Evolutionary conservation across 2,888 invertebrate species (phyloP).

Genomic region (Lasius fuliginosus): DNA sequence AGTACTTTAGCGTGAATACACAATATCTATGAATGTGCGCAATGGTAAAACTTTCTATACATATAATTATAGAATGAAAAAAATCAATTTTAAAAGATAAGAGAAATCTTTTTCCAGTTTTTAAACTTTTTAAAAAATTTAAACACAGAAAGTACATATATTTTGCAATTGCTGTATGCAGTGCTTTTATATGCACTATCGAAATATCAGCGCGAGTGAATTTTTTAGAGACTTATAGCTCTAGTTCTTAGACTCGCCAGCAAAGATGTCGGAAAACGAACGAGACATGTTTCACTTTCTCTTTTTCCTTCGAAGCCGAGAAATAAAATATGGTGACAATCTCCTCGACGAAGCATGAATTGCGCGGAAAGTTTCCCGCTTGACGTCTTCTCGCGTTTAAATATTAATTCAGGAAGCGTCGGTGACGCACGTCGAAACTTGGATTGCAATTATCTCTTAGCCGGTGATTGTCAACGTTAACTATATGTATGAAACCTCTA

Average conservation of each 20-base stretch:
- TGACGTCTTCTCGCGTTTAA: slow-evolving; percentile 37
- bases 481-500: not conserved
- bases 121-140: not conserved
- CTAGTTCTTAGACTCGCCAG: not conserved
- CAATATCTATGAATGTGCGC: not conserved
- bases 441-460: slow-evolving; percentile 18
- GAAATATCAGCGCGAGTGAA: slow-evolving; percentile 2
- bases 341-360: slow-evolving; percentile 25
- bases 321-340: slow-evolving; percentile 40
- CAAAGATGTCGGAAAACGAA: slow-evolving; percentile 18
- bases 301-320: not conserved
- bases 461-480: slow-evolving; percentile 33
- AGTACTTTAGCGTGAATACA: not conserved
- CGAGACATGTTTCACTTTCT: not conserved
- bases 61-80: not conserved
- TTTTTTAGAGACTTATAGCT: not conserved
- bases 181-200: too few species aligned
- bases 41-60: not conserved
- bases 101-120: not conserved
- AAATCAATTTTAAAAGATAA: not conserved
- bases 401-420: slow-evolving; percentile 48
- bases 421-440: slow-evolving; percentile 42
- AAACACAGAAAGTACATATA: not conserved
- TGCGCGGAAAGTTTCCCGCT: slow-evolving; percentile 29
- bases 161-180: not conserved